phyloP scores from a whole-genome alignment of 2,113 vertebrate genomes.

The Poecile atricapillus region DNA sequence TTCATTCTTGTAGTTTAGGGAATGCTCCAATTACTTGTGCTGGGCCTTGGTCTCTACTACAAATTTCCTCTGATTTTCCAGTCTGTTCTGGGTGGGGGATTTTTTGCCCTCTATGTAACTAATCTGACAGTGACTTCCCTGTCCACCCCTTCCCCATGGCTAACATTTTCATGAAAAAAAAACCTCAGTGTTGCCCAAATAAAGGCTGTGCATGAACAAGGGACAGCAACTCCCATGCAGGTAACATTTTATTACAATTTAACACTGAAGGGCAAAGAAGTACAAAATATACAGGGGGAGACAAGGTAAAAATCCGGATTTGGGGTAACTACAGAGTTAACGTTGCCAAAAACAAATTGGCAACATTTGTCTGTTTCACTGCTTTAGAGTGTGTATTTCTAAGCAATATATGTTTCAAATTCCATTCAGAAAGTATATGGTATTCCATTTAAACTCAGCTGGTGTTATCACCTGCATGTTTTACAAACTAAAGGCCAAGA shows the following conservation, averaged over 20 bases:
- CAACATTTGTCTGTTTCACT: not conserved
- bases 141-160: not conserved
- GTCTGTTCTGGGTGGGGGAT: accelerated
- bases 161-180: not conserved
- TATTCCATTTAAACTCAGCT: not conserved
- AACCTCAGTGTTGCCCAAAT: not conserved
- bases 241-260: not conserved
- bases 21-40: not conserved
- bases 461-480: not conserved
- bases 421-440: not conserved
- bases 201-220: not conserved
- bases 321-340: not conserved
- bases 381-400: not conserved
- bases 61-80: not conserved
- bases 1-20: not conserved
- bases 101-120: not conserved
- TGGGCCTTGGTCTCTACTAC: not conserved
- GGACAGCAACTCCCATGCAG: not conserved
- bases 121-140: not conserved
- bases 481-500: not conserved
- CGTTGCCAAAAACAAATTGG: not conserved
- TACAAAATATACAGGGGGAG: not conserved
- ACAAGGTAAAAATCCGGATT: not conserved
- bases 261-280: not conserved
- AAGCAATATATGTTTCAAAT: not conserved